Evolutionary conservation across 1,140 invertebrate genomes (phyloP).

Genomic region (Telenomus remus): DNA sequence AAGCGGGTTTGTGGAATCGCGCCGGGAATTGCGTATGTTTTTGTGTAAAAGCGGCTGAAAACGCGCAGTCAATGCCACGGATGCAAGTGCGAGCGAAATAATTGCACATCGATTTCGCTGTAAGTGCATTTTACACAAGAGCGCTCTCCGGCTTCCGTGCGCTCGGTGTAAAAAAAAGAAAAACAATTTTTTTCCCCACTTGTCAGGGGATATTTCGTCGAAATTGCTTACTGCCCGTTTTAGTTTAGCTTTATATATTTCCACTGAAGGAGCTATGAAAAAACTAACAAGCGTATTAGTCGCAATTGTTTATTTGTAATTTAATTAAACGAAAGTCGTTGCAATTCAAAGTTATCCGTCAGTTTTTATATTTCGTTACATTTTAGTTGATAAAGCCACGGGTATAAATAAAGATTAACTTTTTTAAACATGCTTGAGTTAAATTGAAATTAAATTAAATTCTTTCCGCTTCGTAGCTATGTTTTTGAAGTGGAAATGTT

Average conservation of each 20-base stretch:
- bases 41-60: constrained; percentile 4
- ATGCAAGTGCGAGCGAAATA: not conserved
- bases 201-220: not conserved
- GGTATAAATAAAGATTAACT: too few relatives aligned
- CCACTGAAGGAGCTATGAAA: not conserved
- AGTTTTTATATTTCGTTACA: too few relatives aligned
- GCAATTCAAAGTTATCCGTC: too few relatives aligned
- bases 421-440: too few relatives aligned
- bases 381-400: too few relatives aligned
- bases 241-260: not conserved
- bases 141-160: not conserved
- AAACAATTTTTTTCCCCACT: not conserved
- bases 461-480: too few relatives aligned
- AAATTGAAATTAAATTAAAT: too few relatives aligned
- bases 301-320: too few relatives aligned
- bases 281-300: not conserved
- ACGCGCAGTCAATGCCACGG: not conserved
- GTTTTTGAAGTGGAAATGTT: too few relatives aligned
- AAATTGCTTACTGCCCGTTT: not conserved
- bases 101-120: not conserved
- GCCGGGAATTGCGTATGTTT: not conserved
- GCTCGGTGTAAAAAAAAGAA: not conserved
- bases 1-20: constrained; percentile 2
- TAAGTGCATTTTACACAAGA: constrained; percentile 1
- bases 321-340: too few relatives aligned